Percentiles rank a stretch among this genome's conserved stretches.
phyloP scores from a whole-genome alignment of 2,888 invertebrate species.

The Ectemnius cavifrons region DNA sequence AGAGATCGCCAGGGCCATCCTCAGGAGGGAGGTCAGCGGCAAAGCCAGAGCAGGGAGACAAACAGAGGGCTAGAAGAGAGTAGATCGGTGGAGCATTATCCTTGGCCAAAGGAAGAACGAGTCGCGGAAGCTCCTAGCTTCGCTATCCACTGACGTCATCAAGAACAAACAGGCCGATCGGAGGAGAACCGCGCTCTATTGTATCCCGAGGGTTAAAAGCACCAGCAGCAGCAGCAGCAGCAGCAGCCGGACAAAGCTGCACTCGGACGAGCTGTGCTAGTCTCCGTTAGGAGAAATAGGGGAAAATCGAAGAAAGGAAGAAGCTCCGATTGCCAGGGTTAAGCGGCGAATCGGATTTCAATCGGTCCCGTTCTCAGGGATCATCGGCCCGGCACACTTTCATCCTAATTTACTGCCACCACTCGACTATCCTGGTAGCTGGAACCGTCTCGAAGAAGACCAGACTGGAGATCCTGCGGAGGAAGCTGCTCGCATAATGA shows the following conservation, averaged over 20 bases:
- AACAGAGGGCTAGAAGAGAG: no score
- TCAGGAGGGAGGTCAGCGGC: no score
- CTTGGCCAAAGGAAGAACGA: no score
- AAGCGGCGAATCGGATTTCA: slow-evolving; percentile 4
- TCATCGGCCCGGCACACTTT: no score
- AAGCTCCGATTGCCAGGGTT: slow-evolving; percentile 5
- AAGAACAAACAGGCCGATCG: slow-evolving; percentile 2
- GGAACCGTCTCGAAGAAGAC: background rate
- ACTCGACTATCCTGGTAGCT: no score
- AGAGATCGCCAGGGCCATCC: no score
- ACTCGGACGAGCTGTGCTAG: no score
- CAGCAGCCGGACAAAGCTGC: background rate
- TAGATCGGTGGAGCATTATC: no score
- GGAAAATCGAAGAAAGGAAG: background rate
- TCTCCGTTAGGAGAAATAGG: no score
- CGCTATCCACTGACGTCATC: slow-evolving; percentile 5
- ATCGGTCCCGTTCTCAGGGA: background rate
- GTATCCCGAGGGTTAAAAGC: slow-evolving; percentile 3
- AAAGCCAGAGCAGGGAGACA: no score
- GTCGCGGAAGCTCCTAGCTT: background rate
- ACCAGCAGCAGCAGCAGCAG: background rate
- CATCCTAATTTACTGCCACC: no score
- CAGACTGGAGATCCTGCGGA: background rate
- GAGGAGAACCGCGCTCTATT: background rate
- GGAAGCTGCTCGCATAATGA: background rate